Evolutionary conservation across 2,113 vertebrate species (phyloP).

Genomic region (Astur gentilis): DNA sequence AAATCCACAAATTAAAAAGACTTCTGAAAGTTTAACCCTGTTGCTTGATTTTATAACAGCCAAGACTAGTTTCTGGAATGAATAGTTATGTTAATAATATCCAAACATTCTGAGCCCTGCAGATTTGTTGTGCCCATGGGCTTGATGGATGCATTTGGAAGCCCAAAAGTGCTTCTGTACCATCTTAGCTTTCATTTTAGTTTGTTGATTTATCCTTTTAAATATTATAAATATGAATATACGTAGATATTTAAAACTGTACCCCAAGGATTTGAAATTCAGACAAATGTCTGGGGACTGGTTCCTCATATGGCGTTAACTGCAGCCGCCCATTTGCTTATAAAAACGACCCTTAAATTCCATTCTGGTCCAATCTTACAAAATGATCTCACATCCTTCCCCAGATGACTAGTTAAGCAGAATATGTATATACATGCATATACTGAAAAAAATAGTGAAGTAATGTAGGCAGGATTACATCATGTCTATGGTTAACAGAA

Average conservation of each 20-base stretch:
- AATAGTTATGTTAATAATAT: neutral
- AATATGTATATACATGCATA: neutral
- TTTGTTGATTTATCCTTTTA: neutral
- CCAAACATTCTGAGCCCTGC: neutral
- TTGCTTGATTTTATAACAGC: neutral
- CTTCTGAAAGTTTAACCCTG: neutral
- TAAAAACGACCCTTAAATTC: conserved; percentile 11
- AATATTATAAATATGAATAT: neutral
- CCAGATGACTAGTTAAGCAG: conserved; percentile 43
- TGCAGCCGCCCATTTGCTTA: neutral
- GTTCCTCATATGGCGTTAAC: neutral
- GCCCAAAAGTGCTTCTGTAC: neutral
- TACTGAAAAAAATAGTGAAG: neutral
- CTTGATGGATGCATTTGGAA: neutral
- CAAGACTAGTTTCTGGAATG: neutral
- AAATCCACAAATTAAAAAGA: neutral
- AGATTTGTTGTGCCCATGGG: neutral
- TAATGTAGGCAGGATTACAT: conserved; percentile 24
- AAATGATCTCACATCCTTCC: conserved; percentile 29
- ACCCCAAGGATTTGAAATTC: neutral
- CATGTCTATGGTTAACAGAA: conserved; percentile 57
- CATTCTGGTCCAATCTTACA: neutral
- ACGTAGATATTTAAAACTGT: neutral
- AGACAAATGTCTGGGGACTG: neutral
- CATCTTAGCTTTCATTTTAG: neutral